Evolutionary conservation across 2,888 invertebrate species (phyloP), one percentile per base, ranked within the genome.

Genomic region (Oscheius sp.): DNA sequence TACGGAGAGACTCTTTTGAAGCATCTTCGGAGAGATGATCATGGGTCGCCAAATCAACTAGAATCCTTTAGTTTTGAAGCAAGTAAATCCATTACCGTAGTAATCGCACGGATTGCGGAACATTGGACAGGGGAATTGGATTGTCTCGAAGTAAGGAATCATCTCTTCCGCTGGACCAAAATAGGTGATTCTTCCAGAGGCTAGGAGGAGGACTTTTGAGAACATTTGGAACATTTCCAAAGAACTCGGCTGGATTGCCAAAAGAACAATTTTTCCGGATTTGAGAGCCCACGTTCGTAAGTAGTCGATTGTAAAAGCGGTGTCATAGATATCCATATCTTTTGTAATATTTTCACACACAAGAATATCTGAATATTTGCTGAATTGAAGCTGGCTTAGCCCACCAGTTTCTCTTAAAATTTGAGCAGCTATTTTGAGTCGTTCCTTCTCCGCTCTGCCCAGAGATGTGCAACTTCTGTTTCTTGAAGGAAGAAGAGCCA

Each of bases 101-200:
- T 96, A 96, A 89, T 96, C 96, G 0, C 95, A 94, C 58, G 95
- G 95, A 87, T 96, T 96, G 88, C 96, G 96, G 88, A 93, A 95
- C 0, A 94, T 93, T 15, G 96, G 96, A 88, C 95, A 96, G 1
- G 95, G 95, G 89, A 94, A 96, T 85, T 95, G 95, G 4, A 92
- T 91, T 61, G 92, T 91, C 65, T 92, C 93, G 89, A 96, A 96
- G 89, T 96, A 96, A 85, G 70, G 67, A 25, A 68, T 58, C 92
- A 96, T 92, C 87, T 94, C 93, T 82, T 92, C 90, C 83, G 95
- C 90, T 82, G 92, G 91, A 39, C 95, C 96, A 83, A 93, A 93
- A 87, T 93, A 96, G 91, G 95, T 93, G 12, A 94, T 92, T 79
- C 94, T 90, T 39, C 95, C 95, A 15, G 94, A 93, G 15, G 95